These are phyloP conservation scores for Therioaphis trifolii DNA, from an alignment of 2,888 invertebrate species.

Conservation along the genomic window DNA sequence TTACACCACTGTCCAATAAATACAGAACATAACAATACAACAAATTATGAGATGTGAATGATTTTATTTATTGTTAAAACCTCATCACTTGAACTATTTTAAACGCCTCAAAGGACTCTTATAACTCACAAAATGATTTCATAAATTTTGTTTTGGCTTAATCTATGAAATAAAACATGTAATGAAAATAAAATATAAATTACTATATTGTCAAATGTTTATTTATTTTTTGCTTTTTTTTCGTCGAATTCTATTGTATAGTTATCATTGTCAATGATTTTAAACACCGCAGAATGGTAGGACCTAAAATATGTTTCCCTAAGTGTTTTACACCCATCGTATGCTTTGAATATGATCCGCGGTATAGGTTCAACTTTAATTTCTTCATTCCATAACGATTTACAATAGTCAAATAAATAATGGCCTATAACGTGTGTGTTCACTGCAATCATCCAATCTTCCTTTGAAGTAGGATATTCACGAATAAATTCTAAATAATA, in stretches of 20 bases:
- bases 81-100: too few relatives aligned
- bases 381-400: constrained; percentile 36
- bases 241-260: constrained; percentile 38
- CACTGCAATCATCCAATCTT: constrained; percentile 27
- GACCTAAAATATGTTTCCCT: background rate
- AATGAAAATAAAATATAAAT: too few relatives aligned
- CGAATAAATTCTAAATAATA: constrained; percentile 48
- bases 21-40: too few relatives aligned
- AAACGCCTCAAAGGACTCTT: too few relatives aligned
- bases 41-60: too few relatives aligned
- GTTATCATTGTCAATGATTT: constrained; percentile 15
- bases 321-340: background rate
- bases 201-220: too few relatives aligned
- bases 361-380: constrained; percentile 50
- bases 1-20: too few relatives aligned
- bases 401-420: constrained; percentile 8
- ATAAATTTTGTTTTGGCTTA: too few relatives aligned
- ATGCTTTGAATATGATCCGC: background rate
- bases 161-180: too few relatives aligned
- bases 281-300: constrained; percentile 36
- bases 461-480: background rate
- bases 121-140: too few relatives aligned
- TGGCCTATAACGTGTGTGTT: background rate
- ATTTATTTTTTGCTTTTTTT: constrained; percentile 16
- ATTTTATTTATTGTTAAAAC: too few relatives aligned